Conservation (phyloP, 2,797 vertebrate species). For the Diplodus puntazzo region DNA sequence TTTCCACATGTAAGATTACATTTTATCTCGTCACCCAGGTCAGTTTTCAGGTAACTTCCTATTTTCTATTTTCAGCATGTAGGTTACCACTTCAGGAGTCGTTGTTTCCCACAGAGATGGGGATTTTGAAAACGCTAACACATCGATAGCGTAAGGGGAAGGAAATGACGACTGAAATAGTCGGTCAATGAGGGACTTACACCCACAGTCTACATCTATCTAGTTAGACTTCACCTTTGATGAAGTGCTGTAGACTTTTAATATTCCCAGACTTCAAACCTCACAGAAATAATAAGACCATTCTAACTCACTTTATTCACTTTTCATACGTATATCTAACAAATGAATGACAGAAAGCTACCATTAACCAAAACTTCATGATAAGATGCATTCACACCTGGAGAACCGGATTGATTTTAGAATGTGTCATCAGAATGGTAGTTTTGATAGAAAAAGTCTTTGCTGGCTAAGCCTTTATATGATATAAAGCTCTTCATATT, state of each 20-base stretch:
- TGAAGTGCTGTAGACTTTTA: constrained; percentile 33
- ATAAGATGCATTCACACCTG: constrained; percentile 17
- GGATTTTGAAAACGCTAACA: too few relatives aligned
- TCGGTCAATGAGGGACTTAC: too few relatives aligned
- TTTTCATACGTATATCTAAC: constrained; percentile 6
- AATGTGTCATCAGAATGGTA: constrained; percentile 48
- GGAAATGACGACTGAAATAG: too few relatives aligned
- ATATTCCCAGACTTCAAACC: constrained; percentile 35
- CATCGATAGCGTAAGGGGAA: too few relatives aligned
- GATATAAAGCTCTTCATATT: constrained; percentile 77
- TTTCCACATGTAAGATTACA: constrained; percentile 55
- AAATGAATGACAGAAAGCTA: constrained; percentile 11
- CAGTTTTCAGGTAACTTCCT: too few relatives aligned
- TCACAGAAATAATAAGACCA: constrained; percentile 27
- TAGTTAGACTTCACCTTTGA: constrained; percentile 2
- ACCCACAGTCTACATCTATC: too few relatives aligned
- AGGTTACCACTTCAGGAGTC: too few relatives aligned
- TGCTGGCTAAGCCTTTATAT: constrained; percentile 54
- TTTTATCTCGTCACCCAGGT: constrained; percentile 34
- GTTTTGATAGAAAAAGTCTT: constrained; percentile 46
- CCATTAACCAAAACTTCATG: constrained; percentile 6
- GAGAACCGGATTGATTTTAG: constrained; percentile 35
- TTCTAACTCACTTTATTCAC: constrained; percentile 10
- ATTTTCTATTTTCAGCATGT: too few relatives aligned
- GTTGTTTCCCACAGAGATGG: too few relatives aligned